phyloP scores from a whole-genome alignment of 2,888 invertebrate species.

The Mythimna loreyi region DNA sequence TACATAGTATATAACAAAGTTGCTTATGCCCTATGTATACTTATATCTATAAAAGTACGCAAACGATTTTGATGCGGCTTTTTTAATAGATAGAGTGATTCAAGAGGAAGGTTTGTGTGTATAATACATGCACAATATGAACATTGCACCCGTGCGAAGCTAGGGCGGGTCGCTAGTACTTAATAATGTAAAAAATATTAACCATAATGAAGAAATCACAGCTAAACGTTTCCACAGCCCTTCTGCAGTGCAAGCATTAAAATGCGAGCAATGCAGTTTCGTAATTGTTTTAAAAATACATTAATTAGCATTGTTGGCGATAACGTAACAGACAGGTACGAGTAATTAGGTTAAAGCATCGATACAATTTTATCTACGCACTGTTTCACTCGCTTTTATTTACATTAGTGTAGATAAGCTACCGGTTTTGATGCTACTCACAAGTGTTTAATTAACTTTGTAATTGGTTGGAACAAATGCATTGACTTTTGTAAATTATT shows the following conservation, averaged over 20 bases:
- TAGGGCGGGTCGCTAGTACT: too few species aligned
- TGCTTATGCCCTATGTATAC: too few species aligned
- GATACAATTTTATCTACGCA: constrained; percentile 54
- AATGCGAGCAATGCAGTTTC: constrained; percentile 38
- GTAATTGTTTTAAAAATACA: constrained; percentile 47
- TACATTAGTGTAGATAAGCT: constrained; percentile 31
- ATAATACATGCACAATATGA: too few species aligned
- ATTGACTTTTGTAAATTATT: too few species aligned
- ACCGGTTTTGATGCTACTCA: constrained; percentile 21
- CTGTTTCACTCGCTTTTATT: constrained; percentile 33
- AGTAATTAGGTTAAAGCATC: constrained; percentile 56
- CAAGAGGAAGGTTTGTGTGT: too few species aligned
- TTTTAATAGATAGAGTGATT: too few species aligned
- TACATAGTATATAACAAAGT: too few species aligned
- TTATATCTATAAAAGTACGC: too few species aligned
- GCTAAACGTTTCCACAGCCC: not conserved
- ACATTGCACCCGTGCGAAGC: too few species aligned
- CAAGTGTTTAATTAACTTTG: constrained; percentile 12
- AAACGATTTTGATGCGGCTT: too few species aligned
- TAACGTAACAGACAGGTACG: constrained; percentile 39
- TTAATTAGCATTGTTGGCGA: constrained; percentile 52
- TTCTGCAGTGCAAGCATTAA: constrained; percentile 31
- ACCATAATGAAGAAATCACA: not conserved
- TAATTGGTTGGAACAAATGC: not conserved
- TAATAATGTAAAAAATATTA: too few species aligned